These are phyloP conservation scores for Brassicogethes aeneus DNA, from an alignment of 2,888 invertebrate genomes.

Conservation along the genomic window DNA sequence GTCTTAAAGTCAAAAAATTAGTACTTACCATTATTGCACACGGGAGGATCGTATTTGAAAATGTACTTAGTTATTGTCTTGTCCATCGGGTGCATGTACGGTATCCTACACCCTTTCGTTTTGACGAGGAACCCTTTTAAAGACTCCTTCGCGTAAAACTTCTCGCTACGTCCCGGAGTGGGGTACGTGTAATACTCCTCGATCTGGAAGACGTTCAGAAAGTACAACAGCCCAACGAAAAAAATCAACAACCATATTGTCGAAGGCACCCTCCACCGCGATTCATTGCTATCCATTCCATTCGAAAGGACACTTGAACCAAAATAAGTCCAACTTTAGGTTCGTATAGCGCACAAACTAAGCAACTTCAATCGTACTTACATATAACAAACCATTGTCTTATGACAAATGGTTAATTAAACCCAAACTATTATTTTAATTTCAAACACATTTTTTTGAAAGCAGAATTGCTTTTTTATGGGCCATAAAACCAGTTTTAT, in stretches of 20 bases:
- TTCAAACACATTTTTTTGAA: no score
- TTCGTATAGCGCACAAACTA: no score
- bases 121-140: conserved; percentile 37
- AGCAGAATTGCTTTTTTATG: no score
- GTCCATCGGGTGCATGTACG: conserved; percentile 54
- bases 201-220: conserved; percentile 30
- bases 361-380: no score
- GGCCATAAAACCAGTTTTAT: no score
- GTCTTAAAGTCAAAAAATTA: background rate
- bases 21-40: conserved; percentile 41
- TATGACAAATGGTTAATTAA: no score
- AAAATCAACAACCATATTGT: conserved; percentile 26
- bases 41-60: conserved; percentile 40
- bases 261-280: conserved; percentile 22
- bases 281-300: conserved; percentile 22
- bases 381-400: no score
- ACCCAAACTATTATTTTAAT: no score
- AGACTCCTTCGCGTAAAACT: conserved; percentile 3
- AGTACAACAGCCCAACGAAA: conserved; percentile 23
- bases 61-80: conserved; percentile 47
- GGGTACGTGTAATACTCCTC: conserved; percentile 17
- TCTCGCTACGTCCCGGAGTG: conserved; percentile 2
- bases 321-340: no score
- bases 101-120: conserved; percentile 60
- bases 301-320: conserved; percentile 18